These are phyloP conservation scores for Phainopepla nitens DNA, from an alignment of 2,113 vertebrate genomes.

Conservation along the genomic window DNA sequence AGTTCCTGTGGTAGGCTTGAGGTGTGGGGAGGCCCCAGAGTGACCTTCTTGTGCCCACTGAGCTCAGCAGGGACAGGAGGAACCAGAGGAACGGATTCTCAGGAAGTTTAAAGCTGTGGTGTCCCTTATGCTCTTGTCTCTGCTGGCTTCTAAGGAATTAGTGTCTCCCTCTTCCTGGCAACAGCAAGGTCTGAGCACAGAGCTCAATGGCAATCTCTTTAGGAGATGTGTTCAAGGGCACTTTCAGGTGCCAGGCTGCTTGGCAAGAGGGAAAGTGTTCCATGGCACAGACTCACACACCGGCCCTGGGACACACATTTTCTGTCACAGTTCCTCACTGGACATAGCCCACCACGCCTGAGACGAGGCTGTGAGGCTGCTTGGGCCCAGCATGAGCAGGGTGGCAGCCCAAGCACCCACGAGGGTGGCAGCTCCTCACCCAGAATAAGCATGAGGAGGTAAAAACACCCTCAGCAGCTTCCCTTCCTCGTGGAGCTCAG, in stretches of 20 bases:
- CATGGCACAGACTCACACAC: neutral
- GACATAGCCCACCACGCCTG: neutral
- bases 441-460: neutral
- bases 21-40: neutral
- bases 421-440: neutral
- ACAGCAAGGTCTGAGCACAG: neutral
- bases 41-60: rapidly evolving
- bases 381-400: neutral
- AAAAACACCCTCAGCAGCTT: neutral
- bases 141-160: neutral
- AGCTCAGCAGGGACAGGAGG: neutral
- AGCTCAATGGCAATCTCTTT: neutral
- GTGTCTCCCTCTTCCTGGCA: neutral
- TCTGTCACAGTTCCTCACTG: neutral
- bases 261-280: neutral
- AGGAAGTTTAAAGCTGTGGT: neutral
- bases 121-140: neutral
- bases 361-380: neutral
- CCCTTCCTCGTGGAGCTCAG: neutral
- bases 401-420: neutral
- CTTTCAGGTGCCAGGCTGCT: neutral
- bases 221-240: neutral
- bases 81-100: neutral
- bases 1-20: neutral
- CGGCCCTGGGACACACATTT: neutral